Percentiles rank a stretch among this genome's conserved stretches.
phyloP scores from a whole-genome alignment of 2,888 invertebrate species.

The Pachymerium ferrugineum region DNA sequence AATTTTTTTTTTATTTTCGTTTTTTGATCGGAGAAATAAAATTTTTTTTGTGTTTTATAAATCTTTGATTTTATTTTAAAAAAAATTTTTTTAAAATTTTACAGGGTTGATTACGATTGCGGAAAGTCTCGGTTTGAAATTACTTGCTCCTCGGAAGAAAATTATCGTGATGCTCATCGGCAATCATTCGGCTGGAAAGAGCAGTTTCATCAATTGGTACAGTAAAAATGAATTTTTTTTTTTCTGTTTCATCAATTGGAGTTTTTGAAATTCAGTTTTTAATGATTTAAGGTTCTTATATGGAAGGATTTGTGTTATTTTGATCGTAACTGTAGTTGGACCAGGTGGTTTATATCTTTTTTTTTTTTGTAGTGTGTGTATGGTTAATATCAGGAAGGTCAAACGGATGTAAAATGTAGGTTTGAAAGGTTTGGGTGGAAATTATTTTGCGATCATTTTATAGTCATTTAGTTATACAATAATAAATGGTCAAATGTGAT shows the following conservation, averaged over 20 bases:
- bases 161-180: slow-evolving; percentile 55
- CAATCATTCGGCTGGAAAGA: slow-evolving; percentile 58
- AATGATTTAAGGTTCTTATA: no score
- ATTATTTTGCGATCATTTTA: no score
- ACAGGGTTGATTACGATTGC: slow-evolving; percentile 53
- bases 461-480: no score
- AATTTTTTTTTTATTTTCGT: slow-evolving; percentile 23
- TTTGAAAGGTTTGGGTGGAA: no score
- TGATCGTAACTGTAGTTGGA: no score
- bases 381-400: no score
- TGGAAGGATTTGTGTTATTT: no score
- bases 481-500: no score
- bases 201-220: slow-evolving; percentile 58
- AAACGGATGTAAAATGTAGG: no score
- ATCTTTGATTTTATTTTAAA: neutral
- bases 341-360: no score
- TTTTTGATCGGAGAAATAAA: slow-evolving; percentile 23
- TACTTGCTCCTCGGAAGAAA: slow-evolving; percentile 54
- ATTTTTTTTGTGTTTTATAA: neutral
- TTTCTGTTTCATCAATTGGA: neutral
- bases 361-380: no score
- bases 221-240: neutral
- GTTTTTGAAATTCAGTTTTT: no score
- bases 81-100: neutral
- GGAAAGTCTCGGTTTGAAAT: slow-evolving; percentile 48